phyloP scores from a whole-genome alignment of 2,113 vertebrate species.

The Nanorana parkeri region DNA sequence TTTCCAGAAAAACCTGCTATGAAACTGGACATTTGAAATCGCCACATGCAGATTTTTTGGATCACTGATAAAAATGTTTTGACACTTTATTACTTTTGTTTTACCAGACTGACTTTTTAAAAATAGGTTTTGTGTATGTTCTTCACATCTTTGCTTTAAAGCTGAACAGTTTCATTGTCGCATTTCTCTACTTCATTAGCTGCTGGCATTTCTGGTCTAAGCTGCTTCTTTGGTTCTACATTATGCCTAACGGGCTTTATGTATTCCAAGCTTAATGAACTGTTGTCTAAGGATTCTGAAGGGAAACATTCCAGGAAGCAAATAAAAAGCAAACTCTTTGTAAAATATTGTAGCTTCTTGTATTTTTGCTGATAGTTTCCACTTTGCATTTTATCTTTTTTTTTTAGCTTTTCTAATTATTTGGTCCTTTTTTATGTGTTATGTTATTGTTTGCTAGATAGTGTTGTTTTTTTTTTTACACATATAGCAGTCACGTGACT shows the following conservation, averaged over 20 bases:
- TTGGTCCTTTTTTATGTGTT: not conserved
- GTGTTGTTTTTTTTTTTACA: not conserved
- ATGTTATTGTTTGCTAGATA: not conserved
- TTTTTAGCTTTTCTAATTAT: slow-evolving; percentile 45
- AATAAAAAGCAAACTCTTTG: slow-evolving; percentile 51
- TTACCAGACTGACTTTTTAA: not conserved
- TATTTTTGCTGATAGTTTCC: slow-evolving; percentile 22
- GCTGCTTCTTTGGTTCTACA: slow-evolving; percentile 55
- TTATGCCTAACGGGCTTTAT: slow-evolving; percentile 57
- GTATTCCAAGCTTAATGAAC: slow-evolving; percentile 58
- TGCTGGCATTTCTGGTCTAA: slow-evolving; percentile 56
- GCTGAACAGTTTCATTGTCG: slow-evolving; percentile 46
- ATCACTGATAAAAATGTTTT: slow-evolving; percentile 46
- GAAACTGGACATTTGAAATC: slow-evolving; percentile 46
- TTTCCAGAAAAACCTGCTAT: slow-evolving; percentile 24
- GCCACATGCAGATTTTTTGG: not conserved
- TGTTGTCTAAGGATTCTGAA: slow-evolving; percentile 57
- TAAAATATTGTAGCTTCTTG: slow-evolving; percentile 46
- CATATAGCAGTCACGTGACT: too few species aligned
- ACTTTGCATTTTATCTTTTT: slow-evolving; percentile 57
- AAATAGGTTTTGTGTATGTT: slow-evolving; percentile 27
- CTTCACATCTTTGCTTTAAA: slow-evolving; percentile 45
- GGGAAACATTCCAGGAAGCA: slow-evolving; percentile 58
- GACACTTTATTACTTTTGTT: slow-evolving; percentile 44
- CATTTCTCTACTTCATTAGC: slow-evolving; percentile 56